Evolutionary conservation across 2,797 vertebrate species (phyloP).

Genomic region (Agapornis canus): DNA sequence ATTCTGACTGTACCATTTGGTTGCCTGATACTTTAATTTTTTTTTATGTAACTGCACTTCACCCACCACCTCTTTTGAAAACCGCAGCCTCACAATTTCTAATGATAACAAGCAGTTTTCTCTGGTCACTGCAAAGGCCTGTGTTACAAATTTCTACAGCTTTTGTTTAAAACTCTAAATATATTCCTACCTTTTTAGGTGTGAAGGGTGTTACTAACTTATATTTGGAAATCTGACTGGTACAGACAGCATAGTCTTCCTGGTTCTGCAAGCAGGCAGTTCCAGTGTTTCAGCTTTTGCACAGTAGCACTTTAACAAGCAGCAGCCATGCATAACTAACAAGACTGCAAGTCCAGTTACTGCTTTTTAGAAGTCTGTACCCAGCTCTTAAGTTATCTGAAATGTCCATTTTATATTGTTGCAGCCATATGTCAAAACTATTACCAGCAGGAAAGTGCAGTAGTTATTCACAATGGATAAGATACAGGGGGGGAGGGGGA

Average conservation of each 20-base stretch:
- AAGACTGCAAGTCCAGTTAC: conserved; percentile 1
- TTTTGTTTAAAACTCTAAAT: neutral
- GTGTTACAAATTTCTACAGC: neutral
- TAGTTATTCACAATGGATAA: neutral
- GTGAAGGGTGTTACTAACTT: neutral
- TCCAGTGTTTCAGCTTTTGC: conserved; percentile 44
- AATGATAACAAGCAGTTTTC: neutral
- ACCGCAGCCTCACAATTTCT: neutral
- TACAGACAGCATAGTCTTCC: neutral
- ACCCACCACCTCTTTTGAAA: neutral
- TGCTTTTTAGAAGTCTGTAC: neutral
- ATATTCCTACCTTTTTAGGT: neutral
- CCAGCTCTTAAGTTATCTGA: neutral
- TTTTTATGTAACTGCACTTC: neutral
- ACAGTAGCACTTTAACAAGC: conserved; percentile 54
- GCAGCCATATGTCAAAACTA: neutral
- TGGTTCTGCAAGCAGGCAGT: conserved; percentile 38
- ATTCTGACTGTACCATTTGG: neutral
- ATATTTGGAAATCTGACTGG: neutral
- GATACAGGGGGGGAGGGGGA: neutral
- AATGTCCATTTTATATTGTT: neutral
- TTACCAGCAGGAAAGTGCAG: neutral
- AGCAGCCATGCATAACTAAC: conserved; percentile 60
- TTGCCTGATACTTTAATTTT: neutral
- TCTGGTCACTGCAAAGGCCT: neutral